A percentile compares a stretch with the other conserved stretches of the same genome.
Evolutionary conservation across 2,113 vertebrate genomes (phyloP).

Genomic region (Istiophorus platypterus): DNA sequence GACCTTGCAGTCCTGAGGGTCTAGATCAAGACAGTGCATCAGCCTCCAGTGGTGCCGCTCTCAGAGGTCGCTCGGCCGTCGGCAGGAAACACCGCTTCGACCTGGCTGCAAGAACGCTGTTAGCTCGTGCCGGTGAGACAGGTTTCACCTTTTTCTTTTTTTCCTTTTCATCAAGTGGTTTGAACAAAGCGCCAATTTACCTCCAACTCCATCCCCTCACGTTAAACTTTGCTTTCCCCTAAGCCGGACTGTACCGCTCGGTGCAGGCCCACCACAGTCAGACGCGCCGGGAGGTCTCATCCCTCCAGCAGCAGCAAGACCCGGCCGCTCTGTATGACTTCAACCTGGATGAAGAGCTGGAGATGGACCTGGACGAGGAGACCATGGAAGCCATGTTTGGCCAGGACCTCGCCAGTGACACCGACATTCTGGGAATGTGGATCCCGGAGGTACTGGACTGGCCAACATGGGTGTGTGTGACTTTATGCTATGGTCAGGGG

Average conservation of each 20-base stretch:
- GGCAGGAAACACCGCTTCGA: constrained; percentile 96
- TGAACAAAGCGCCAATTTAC: too few relatives aligned
- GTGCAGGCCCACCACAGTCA: constrained; percentile 97
- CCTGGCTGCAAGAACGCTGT: constrained; percentile 92
- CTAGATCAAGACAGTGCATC: constrained; percentile 92
- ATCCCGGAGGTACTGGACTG: constrained; percentile 99
- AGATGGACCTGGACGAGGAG: constrained; percentile 98
- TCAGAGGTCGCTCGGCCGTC: constrained; percentile 88
- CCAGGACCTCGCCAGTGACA: constrained; percentile 95
- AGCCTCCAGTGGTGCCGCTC: constrained; percentile 86
- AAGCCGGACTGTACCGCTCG: constrained; percentile 96
- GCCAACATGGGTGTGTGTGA: constrained; percentile 99
- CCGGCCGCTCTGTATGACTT: constrained; percentile 94
- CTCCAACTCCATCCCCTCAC: neutral
- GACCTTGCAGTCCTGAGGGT: constrained; percentile 87
- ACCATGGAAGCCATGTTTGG: constrained; percentile 99
- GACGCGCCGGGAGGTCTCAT: constrained; percentile 90
- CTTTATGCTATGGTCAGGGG: constrained; percentile 68
- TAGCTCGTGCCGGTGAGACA: constrained; percentile 93
- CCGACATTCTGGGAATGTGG: constrained; percentile 99
- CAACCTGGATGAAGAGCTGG: constrained; percentile 97
- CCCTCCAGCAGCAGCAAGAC: constrained; percentile 90
- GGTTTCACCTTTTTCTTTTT: too few relatives aligned
- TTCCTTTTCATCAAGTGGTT: neutral
- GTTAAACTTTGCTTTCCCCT: neutral